phyloP scores from a whole-genome alignment of 2,888 invertebrate genomes.

The Cerceris rybyensis region DNA sequence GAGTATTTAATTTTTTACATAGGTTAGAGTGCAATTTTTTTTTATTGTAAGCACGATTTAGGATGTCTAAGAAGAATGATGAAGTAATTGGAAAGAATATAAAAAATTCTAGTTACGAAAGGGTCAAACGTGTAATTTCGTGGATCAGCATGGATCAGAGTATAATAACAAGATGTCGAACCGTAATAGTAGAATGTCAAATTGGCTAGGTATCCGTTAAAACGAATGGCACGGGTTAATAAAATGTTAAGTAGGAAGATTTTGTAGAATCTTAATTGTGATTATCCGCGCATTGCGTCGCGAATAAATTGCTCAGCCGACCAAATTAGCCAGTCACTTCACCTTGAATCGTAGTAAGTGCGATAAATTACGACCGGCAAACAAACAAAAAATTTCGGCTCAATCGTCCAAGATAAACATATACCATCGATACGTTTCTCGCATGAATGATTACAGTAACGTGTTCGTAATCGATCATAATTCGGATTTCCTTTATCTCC shows the following conservation, averaged over 20 bases:
- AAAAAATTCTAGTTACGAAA: no score
- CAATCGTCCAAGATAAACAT: constrained; percentile 37
- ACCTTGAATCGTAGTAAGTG: constrained; percentile 50
- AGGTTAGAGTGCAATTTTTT: no score
- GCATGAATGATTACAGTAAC: constrained; percentile 8
- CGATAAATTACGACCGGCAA: constrained; percentile 51
- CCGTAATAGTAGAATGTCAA: neutral
- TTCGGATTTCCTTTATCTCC: constrained; percentile 28
- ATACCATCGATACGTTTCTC: constrained; percentile 3
- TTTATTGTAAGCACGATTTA: no score
- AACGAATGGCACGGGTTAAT: constrained; percentile 1
- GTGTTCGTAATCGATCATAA: constrained; percentile 43
- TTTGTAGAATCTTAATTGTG: constrained; percentile 24
- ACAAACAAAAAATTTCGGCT: constrained; percentile 34
- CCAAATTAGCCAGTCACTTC: constrained; percentile 54
- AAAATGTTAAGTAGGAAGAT: constrained; percentile 25
- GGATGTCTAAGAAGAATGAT: no score
- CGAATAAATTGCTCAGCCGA: constrained; percentile 44
- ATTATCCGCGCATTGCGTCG: constrained; percentile 27
- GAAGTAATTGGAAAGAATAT: no score
- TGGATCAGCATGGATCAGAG: no score
- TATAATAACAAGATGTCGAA: no score
- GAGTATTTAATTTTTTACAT: no score
- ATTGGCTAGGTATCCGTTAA: neutral
- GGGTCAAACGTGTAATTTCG: no score